These are phyloP conservation scores for Pegea sp. DNA, from an alignment of 23 tunicate genomes.

Conservation along the genomic window DNA sequence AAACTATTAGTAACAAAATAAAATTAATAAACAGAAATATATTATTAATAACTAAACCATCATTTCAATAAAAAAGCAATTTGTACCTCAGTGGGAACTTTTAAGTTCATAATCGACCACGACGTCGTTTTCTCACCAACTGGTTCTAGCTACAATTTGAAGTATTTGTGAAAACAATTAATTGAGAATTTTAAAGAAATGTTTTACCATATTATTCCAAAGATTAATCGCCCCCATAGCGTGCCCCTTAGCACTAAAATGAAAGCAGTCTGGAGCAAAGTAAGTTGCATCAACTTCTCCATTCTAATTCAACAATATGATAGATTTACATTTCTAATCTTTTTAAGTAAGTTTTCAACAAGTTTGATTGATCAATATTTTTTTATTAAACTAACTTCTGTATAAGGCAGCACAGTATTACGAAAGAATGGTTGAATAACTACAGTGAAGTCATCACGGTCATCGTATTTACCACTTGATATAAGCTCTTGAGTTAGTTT, in stretches of 20 bases:
- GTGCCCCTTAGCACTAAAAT: conserved; percentile 69
- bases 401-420: conserved; percentile 37
- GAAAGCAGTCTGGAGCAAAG: conserved; percentile 93
- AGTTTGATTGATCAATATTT: background rate
- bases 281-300: conserved; percentile 82
- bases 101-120: conserved; percentile 50
- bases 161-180: background rate
- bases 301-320: too few species aligned
- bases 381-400: conserved; percentile 24
- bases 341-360: background rate
- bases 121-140: conserved; percentile 56
- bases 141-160: conserved; percentile 57
- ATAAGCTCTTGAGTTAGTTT: conserved; percentile 32
- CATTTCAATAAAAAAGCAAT: background rate
- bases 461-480: conserved; percentile 61
- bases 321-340: background rate
- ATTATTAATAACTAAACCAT: background rate
- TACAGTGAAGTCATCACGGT: conserved; percentile 69
- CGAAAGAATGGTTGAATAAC: conserved; percentile 68
- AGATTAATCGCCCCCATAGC: conserved; percentile 77
- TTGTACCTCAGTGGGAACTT: conserved; percentile 53
- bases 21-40: background rate
- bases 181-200: background rate
- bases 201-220: conserved; percentile 85
- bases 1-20: background rate